Percentiles rank a stretch among this genome's conserved stretches.
These are phyloP conservation scores for Charanyca ferruginea DNA, from an alignment of 2,888 invertebrate genomes.

Conservation along the genomic window DNA sequence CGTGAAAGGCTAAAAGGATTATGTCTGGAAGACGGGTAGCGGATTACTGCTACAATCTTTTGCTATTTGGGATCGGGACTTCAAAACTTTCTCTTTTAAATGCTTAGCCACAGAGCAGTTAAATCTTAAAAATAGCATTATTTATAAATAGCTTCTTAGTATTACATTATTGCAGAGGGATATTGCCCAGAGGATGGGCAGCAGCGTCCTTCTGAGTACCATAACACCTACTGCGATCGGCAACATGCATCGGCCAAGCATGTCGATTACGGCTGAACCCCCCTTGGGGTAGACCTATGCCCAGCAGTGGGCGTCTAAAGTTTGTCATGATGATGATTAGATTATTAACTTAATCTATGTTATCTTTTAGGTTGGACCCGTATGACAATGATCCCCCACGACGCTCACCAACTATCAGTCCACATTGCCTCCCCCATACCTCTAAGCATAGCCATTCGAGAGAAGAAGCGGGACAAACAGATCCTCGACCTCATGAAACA, in stretches of 20 bases:
- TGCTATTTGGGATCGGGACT: background rate
- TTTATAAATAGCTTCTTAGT: too few relatives aligned
- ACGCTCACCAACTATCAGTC: constrained; percentile 82
- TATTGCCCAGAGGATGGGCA: too few relatives aligned
- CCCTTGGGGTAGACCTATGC: too few relatives aligned
- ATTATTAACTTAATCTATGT: background rate
- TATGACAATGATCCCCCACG: constrained; percentile 83
- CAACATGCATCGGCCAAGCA: too few relatives aligned
- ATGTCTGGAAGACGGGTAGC: background rate
- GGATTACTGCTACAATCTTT: background rate
- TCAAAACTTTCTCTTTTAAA: background rate
- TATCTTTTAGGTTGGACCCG: constrained; percentile 80
- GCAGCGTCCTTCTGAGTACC: too few relatives aligned
- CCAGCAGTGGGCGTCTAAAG: too few relatives aligned
- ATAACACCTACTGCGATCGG: too few relatives aligned
- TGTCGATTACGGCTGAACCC: too few relatives aligned
- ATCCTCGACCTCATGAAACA: constrained; percentile 82
- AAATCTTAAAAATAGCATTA: too few relatives aligned
- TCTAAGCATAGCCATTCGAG: constrained; percentile 81
- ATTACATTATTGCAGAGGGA: background rate
- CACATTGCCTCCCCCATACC: constrained; percentile 81
- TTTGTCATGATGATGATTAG: too few relatives aligned
- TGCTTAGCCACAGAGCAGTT: background rate
- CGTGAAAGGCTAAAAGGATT: background rate
- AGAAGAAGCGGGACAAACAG: constrained; percentile 81